phyloP scores from a whole-genome alignment of 2,888 invertebrate genomes.

The Rotaria magnacalcarata region DNA sequence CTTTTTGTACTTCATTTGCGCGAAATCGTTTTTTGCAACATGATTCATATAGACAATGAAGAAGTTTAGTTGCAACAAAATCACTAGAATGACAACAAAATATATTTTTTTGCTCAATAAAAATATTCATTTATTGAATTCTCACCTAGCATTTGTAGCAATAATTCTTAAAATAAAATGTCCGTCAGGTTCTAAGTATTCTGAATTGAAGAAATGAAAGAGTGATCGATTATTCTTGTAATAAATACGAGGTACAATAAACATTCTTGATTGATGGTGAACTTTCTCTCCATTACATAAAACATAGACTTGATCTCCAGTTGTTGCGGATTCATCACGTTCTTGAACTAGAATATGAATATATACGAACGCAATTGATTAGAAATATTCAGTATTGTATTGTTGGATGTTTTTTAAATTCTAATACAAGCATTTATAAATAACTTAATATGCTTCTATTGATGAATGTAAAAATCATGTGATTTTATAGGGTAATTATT shows the following conservation, averaged over 20 bases:
- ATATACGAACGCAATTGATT: too few relatives aligned
- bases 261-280: slow-evolving; percentile 16
- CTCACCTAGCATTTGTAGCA: slow-evolving; percentile 19
- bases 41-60: not conserved
- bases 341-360: not conserved
- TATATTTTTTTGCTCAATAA: too few relatives aligned
- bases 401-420: too few relatives aligned
- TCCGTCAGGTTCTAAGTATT: slow-evolving; percentile 24
- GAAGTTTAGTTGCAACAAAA: slow-evolving; percentile 6
- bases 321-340: not conserved
- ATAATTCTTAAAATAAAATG: slow-evolving; percentile 19
- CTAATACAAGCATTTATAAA: too few relatives aligned
- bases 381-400: too few relatives aligned
- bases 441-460: too few relatives aligned
- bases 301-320: not conserved
- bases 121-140: not conserved
- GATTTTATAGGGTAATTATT: too few relatives aligned
- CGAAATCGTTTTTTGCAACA: slow-evolving; percentile 24
- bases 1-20: not conserved
- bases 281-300: not conserved
- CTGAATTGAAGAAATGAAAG: not conserved
- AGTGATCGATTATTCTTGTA: not conserved
- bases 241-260: slow-evolving; percentile 4
- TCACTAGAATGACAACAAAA: not conserved
- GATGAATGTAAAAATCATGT: too few relatives aligned